Conservation (phyloP, 2,888 invertebrate species). For the Scelioninae gen. 2 region DNA sequence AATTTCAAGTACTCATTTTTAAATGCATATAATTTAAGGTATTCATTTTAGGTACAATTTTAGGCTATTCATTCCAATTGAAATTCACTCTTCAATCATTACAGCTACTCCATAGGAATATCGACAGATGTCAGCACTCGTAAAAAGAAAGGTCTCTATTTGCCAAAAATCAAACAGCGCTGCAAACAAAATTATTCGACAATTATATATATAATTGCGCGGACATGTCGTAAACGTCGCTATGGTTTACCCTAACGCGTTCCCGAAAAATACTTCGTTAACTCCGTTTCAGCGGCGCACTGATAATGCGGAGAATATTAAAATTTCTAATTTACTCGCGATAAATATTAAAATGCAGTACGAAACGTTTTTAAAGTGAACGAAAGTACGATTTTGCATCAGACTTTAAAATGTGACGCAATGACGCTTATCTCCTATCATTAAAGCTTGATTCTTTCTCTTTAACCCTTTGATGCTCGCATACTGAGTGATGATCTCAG, state of each 20-base stretch:
- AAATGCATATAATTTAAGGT: too few relatives aligned
- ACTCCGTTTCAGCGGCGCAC: neutral
- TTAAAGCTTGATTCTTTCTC: neutral
- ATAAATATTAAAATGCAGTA: neutral
- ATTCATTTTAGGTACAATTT: too few relatives aligned
- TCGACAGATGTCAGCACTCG: too few relatives aligned
- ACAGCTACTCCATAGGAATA: too few relatives aligned
- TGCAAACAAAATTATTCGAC: too few relatives aligned
- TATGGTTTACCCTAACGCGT: neutral
- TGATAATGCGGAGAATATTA: neutral
- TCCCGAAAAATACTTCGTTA: neutral
- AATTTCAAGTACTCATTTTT: too few relatives aligned
- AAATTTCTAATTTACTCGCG: neutral
- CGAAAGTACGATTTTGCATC: neutral
- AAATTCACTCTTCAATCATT: too few relatives aligned
- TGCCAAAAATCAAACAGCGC: too few relatives aligned
- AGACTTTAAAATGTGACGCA: slow-evolving; percentile 5
- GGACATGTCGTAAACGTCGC: too few relatives aligned
- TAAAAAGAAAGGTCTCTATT: too few relatives aligned
- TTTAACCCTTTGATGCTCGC: slow-evolving; percentile 1
- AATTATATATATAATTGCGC: too few relatives aligned
- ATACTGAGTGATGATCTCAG: neutral
- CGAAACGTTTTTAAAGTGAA: neutral
- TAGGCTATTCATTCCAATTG: too few relatives aligned
- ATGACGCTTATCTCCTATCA: slow-evolving; percentile 3